A percentile compares a stretch with the other conserved stretches of the same genome.
Conservation (phyloP, 2,888 invertebrate species). For the Polietes domitor region DNA sequence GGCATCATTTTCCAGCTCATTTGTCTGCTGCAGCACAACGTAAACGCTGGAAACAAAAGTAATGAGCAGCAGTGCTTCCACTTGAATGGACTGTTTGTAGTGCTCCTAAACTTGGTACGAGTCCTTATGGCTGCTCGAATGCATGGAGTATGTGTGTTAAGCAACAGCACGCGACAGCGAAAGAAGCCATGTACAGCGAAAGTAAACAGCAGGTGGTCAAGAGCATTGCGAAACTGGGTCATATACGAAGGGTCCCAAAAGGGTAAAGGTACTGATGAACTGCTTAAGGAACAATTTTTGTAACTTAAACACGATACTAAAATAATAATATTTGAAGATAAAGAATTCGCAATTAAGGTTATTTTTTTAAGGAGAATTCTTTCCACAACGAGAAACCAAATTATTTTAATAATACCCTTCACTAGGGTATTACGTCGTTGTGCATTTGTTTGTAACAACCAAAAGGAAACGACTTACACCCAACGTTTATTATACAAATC, state of each 20-base stretch:
- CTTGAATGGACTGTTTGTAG: background rate
- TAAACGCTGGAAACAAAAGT: background rate
- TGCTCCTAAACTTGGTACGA: background rate
- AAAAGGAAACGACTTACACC: too few relatives aligned
- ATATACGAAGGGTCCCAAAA: background rate
- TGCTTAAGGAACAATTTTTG: too few relatives aligned
- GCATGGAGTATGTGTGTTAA: background rate
- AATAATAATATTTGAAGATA: too few relatives aligned
- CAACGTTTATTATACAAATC: too few relatives aligned
- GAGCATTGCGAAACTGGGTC: background rate
- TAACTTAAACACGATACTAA: too few relatives aligned
- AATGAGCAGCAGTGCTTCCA: background rate
- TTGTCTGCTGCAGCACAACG: background rate
- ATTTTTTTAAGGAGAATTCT: too few relatives aligned
- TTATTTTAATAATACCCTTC: too few relatives aligned
- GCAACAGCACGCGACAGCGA: background rate
- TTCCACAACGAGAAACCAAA: too few relatives aligned
- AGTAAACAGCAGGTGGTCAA: background rate
- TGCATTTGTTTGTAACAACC: too few relatives aligned
- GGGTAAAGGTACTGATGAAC: too few relatives aligned
- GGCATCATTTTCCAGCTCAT: conserved; percentile 1
- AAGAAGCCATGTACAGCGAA: background rate
- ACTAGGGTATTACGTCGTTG: too few relatives aligned
- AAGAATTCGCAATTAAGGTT: too few relatives aligned
- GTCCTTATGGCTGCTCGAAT: background rate